Base-by-base conservation (phyloP, 1,140 invertebrate genomes). In the Dendroctonus ponderosae region DNA sequence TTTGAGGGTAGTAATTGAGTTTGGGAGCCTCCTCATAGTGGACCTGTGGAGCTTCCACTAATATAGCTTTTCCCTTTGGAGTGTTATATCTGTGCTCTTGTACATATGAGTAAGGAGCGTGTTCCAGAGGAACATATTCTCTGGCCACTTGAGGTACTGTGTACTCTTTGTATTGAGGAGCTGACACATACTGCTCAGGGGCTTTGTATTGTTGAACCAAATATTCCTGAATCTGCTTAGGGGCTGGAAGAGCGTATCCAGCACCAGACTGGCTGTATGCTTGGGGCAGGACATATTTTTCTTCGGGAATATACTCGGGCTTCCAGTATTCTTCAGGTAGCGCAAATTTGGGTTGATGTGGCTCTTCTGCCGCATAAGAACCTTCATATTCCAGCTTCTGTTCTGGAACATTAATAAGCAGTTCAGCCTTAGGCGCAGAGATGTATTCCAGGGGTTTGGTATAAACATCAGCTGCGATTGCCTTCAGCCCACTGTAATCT, bases 381-480 rank as follows among this genome's bases (percentile, higher is more conserved):
- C 9, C 41, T n/a, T 38, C 42, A 46, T 43, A 11, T 54, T 14
- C 6, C 14, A 46, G 52, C 6, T 68, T 39, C 6, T 67, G 56
- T 26, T 68, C 60, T 2, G 66, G 66, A 11, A 57, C 60, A 9
- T 62, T 57, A 6, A 68, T 51, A 37, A 51, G 12, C n/a, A 62
- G 40, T 9, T 67, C 66, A 11, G 52, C 58, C 43, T 63, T 68
- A 6, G 67, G 61, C n/a, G 62, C 66, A 42, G 15, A 12, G 5
- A 68, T 7, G 38, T 62, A 67, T 39, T 67, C 66, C 11, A 53
- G 5, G 8, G 66, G 66, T 11, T 67, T 67, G 26, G 66, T 62
- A 41, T 52, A 59, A n/a, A 68, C 48, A 46, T 63, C 56, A 12
- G 46, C 44, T 44, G 60, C 15, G 9, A 64, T 37, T 5, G 67